Percentiles rank a stretch among this genome's conserved stretches.
Conservation (phyloP, 1,140 invertebrate species). For the Melitaea cinxia region DNA sequence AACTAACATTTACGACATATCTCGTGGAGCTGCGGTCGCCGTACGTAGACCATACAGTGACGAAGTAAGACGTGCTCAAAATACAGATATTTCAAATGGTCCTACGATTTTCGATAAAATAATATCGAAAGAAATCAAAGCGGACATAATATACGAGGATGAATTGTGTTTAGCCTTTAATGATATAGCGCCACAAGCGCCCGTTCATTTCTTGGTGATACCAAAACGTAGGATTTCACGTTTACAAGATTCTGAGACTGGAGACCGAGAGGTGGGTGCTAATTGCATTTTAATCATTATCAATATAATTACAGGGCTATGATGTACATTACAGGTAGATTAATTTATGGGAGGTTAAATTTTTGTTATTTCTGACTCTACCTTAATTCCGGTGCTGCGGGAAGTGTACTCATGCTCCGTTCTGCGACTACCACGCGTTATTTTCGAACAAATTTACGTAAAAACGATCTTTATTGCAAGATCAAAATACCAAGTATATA, state of each 20-base stretch:
- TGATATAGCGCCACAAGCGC: constrained; percentile 89
- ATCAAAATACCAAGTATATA: too few relatives aligned
- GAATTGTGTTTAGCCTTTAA: constrained; percentile 90
- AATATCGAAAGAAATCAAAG: constrained; percentile 88
- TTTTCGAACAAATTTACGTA: too few relatives aligned
- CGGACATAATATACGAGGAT: constrained; percentile 92
- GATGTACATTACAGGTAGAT: too few relatives aligned
- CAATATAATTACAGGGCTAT: too few relatives aligned
- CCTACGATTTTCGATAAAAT: constrained; percentile 92
- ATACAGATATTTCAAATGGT: constrained; percentile 53
- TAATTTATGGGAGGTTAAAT: too few relatives aligned
- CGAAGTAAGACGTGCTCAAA: constrained; percentile 69
- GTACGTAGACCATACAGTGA: constrained; percentile 69
- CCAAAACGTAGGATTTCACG: constrained; percentile 87
- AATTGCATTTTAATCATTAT: neutral
- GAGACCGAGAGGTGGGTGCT: constrained; percentile 73
- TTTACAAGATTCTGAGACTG: constrained; percentile 79
- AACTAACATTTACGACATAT: constrained; percentile 75
- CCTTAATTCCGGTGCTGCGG: too few relatives aligned
- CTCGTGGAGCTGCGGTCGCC: constrained; percentile 62
- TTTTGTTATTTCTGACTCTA: too few relatives aligned
- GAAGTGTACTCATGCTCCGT: too few relatives aligned
- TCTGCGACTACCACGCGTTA: too few relatives aligned
- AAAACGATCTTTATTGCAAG: too few relatives aligned
- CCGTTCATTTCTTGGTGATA: constrained; percentile 92